These are phyloP conservation scores for Rhyacichthys aspro DNA, from an alignment of 2,797 vertebrate species.

Conservation along the genomic window DNA sequence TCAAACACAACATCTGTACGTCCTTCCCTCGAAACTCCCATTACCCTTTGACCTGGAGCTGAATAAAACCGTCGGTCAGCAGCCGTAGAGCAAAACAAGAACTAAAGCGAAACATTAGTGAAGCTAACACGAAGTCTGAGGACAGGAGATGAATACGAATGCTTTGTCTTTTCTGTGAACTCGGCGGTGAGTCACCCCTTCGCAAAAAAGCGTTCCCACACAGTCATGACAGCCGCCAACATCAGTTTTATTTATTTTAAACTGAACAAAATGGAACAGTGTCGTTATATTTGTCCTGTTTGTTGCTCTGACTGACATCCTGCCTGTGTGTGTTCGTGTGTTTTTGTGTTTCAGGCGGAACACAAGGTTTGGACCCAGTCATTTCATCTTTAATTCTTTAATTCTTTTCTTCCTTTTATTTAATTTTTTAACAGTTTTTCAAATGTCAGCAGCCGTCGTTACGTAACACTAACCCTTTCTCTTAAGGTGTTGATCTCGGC, in stretches of 20 bases:
- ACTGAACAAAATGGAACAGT: neutral
- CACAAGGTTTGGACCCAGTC: conserved; percentile 91
- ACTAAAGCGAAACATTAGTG: too few relatives aligned
- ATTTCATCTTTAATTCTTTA: conserved; percentile 26
- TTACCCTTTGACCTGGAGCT: neutral
- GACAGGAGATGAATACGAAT: conserved; percentile 18
- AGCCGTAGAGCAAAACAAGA: neutral
- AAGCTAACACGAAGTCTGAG: neutral
- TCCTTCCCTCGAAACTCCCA: neutral
- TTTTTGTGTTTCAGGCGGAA: conserved; percentile 86
- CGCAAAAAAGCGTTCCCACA: conserved; percentile 25
- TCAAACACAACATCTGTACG: neutral
- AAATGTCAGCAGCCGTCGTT: conserved; percentile 16
- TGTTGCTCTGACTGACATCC: conserved; percentile 40
- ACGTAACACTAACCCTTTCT: conserved; percentile 18
- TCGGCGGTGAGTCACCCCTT: conserved; percentile 32
- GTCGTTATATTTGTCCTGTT: neutral
- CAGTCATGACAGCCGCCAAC: conserved; percentile 20
- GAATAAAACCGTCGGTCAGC: too few relatives aligned
- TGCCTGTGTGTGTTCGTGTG: conserved; percentile 70
- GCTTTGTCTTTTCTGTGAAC: conserved; percentile 18
- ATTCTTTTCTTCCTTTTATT: too few relatives aligned
- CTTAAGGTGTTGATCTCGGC: conserved; percentile 33
- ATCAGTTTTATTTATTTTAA: neutral
- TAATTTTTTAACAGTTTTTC: conserved; percentile 10